phyloP scores from a whole-genome alignment of 2,113 vertebrate species.

The Glaucidium brasilianum region DNA sequence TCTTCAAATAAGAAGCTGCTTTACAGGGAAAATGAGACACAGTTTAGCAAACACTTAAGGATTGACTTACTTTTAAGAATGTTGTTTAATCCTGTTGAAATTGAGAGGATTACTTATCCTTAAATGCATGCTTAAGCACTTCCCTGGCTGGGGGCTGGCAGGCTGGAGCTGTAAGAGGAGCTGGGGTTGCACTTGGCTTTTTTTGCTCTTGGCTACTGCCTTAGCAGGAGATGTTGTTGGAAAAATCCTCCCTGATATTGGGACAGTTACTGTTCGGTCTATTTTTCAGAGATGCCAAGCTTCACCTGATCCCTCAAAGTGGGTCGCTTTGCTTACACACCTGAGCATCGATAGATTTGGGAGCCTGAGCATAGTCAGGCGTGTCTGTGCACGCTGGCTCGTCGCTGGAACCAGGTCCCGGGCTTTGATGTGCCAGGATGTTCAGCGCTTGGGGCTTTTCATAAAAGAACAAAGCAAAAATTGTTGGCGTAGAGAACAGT shows the following conservation, averaged over 20 bases:
- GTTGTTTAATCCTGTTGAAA: constrained; percentile 41
- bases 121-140: not conserved
- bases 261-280: not conserved
- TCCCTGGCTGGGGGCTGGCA: not conserved
- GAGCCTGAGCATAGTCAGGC: not conserved
- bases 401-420: not conserved
- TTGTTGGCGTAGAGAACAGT: not conserved
- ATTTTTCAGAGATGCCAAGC: not conserved
- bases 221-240: not conserved
- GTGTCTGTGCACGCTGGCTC: not conserved
- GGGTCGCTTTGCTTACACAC: not conserved
- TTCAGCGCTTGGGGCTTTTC: not conserved
- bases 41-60: not conserved
- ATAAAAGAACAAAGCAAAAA: not conserved
- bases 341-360: not conserved
- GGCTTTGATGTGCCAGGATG: constrained; percentile 6
- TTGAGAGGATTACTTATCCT: not conserved
- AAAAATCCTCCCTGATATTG: not conserved
- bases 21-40: not conserved
- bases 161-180: not conserved
- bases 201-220: not conserved
- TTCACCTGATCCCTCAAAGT: not conserved
- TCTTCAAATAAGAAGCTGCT: not conserved
- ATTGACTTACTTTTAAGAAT: constrained; percentile 2
- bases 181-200: not conserved